phyloP scores from a whole-genome alignment of 2,113 vertebrate genomes.

The Scopus umbretta region DNA sequence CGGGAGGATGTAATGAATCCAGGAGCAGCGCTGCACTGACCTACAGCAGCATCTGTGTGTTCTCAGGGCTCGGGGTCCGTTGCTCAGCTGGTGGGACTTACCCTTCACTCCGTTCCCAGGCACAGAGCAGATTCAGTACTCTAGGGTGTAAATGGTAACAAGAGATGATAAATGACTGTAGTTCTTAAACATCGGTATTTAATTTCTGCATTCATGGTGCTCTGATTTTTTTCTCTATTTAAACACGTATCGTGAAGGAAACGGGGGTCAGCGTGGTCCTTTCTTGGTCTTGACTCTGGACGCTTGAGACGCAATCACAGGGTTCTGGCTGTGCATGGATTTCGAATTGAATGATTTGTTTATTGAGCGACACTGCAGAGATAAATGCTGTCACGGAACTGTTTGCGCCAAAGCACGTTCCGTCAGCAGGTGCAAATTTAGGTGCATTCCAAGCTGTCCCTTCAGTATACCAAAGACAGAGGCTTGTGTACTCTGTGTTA shows the following conservation, averaged over 20 bases:
- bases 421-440: background rate
- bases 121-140: background rate
- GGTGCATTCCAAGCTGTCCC: background rate
- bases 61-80: background rate
- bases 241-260: background rate
- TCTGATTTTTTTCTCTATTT: background rate
- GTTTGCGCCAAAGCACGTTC: background rate
- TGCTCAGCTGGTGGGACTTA: background rate
- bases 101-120: background rate
- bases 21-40: background rate
- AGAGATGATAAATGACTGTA: background rate
- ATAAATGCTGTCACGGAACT: background rate
- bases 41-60: accelerated
- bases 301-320: background rate
- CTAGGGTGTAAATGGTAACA: background rate
- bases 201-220: background rate
- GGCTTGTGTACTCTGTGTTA: background rate
- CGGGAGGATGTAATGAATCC: background rate
- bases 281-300: background rate
- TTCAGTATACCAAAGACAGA: background rate
- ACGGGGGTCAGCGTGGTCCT: background rate
- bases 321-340: background rate
- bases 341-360: background rate
- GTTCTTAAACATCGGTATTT: background rate
- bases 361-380: background rate